These are phyloP conservation scores for Panagrolaimus sp. DNA, from an alignment of 1,140 invertebrate species.

Conservation along the genomic window DNA sequence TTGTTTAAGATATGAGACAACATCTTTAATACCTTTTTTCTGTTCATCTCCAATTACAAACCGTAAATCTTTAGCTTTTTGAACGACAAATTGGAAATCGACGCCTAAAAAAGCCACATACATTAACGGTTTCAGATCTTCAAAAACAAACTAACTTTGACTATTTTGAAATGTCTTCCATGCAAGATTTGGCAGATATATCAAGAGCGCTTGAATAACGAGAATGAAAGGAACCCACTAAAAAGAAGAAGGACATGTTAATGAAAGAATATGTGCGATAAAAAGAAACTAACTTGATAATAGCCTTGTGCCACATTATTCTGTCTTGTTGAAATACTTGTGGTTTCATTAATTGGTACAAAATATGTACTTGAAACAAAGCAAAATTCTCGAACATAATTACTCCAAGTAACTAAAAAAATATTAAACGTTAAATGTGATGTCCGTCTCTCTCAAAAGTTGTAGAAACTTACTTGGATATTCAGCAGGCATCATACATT, in stretches of 20 bases:
- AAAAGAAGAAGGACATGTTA: too few relatives aligned
- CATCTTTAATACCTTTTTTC: neutral
- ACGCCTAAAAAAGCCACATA: neutral
- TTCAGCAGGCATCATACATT: neutral
- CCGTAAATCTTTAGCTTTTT: neutral
- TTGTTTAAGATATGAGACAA: neutral
- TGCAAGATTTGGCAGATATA: neutral
- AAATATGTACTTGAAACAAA: neutral
- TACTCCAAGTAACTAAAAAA: neutral
- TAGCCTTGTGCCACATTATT: neutral
- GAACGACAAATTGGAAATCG: neutral
- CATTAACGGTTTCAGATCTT: neutral
- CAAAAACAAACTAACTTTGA: neutral
- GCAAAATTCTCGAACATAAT: neutral
- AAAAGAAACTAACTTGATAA: neutral
- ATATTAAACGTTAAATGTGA: too few relatives aligned
- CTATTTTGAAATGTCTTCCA: neutral
- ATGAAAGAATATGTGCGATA: too few relatives aligned
- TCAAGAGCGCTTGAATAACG: neutral
- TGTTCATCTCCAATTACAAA: neutral
- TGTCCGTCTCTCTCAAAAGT: too few relatives aligned
- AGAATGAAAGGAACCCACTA: neutral
- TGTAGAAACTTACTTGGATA: neutral
- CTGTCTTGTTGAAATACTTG: neutral
- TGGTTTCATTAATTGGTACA: neutral